phyloP scores from a whole-genome alignment of 1,140 invertebrate genomes.

The Ceratosolen fusciceps region DNA sequence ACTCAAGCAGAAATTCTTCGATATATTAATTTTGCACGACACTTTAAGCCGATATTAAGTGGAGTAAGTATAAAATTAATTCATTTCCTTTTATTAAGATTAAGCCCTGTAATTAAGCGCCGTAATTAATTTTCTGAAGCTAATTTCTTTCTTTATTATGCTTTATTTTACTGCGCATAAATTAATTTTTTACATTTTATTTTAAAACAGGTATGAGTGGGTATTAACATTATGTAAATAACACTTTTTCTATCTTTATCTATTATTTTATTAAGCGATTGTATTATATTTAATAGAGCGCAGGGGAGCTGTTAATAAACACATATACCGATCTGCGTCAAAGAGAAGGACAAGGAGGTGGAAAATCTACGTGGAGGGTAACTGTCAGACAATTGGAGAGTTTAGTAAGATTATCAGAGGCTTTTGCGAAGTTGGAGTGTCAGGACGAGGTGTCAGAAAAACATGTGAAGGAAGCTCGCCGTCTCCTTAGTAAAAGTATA shows the following conservation, averaged over 20 bases:
- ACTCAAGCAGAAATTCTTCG: conserved; percentile 88
- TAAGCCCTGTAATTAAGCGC: neutral
- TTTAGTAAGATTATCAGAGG: conserved; percentile 96
- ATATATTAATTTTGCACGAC: conserved; percentile 96
- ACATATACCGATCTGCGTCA: conserved; percentile 91
- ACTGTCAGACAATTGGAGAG: conserved; percentile 99
- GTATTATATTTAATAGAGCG: conserved; percentile 74
- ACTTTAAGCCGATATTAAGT: conserved; percentile 94
- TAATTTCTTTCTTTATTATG: neutral
- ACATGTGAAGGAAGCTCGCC: conserved; percentile 93
- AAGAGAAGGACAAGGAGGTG: conserved; percentile 81
- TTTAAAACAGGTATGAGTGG: neutral
- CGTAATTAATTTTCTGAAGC: neutral
- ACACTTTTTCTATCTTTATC: neutral
- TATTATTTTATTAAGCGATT: neutral
- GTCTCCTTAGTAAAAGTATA: conserved; percentile 97
- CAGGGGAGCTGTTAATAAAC: conserved; percentile 87
- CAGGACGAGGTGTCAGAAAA: conserved; percentile 86
- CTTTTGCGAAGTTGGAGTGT: conserved; percentile 96
- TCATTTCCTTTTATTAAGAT: conserved; percentile 20
- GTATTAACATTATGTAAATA: too few species aligned
- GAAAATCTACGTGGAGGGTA: conserved; percentile 91
- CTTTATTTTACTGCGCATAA: conserved; percentile 1
- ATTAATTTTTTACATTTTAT: neutral
- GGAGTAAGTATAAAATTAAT: conserved; percentile 64